phyloP scores from a whole-genome alignment of 2,888 invertebrate species.

The Philaethria dido region DNA sequence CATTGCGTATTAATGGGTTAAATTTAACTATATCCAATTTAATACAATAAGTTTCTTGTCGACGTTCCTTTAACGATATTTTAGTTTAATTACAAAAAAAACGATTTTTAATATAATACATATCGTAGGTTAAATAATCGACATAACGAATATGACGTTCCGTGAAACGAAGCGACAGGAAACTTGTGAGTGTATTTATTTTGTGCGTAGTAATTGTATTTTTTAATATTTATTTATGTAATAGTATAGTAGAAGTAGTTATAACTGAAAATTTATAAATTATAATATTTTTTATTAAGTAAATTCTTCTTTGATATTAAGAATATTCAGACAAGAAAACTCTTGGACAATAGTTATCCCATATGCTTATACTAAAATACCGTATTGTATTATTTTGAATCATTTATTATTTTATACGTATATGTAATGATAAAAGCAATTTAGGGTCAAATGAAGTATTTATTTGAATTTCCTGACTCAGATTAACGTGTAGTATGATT shows the following conservation, averaged over 20 bases:
- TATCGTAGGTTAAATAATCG: constrained; percentile 39
- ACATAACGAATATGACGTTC: constrained; percentile 31
- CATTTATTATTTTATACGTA: too few relatives aligned
- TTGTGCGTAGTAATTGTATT: background rate
- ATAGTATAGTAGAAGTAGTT: background rate
- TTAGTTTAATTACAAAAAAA: background rate
- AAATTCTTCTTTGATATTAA: too few relatives aligned
- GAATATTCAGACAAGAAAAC: too few relatives aligned
- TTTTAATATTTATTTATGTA: background rate
- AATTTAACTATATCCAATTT: background rate
- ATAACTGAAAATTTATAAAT: background rate
- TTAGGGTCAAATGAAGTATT: too few relatives aligned
- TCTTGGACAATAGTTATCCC: too few relatives aligned
- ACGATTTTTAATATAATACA: constrained; percentile 1
- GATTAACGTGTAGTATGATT: too few relatives aligned
- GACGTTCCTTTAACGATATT: background rate
- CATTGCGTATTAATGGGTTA: too few relatives aligned
- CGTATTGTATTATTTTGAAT: too few relatives aligned
- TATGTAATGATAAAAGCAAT: too few relatives aligned
- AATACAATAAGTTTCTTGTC: constrained; percentile 25
- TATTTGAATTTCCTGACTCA: too few relatives aligned
- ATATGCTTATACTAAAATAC: too few relatives aligned
- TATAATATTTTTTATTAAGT: too few relatives aligned
- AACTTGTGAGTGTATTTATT: constrained; percentile 30
- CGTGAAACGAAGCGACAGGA: constrained; percentile 38